Conservation (phyloP, 2,797 vertebrate genomes). For the Phalanger gymnotis region DNA sequence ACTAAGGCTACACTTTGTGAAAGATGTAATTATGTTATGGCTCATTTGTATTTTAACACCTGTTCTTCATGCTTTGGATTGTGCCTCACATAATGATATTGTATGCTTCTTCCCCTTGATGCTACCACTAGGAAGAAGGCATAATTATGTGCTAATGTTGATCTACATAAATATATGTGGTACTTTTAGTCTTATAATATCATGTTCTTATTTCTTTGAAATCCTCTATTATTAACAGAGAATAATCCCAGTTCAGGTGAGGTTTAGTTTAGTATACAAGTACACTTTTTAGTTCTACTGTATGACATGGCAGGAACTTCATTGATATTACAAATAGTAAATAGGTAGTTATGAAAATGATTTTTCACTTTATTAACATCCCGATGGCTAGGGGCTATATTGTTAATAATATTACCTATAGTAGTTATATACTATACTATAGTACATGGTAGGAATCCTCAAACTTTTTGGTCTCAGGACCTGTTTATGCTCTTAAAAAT, state of each 20-base stretch:
- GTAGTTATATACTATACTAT: neutral
- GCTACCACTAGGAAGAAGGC: neutral
- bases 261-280: neutral
- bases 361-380: neutral
- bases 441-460: neutral
- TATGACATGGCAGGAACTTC: neutral
- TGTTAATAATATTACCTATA: neutral
- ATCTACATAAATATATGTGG: neutral
- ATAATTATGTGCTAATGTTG: neutral
- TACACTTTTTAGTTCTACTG: neutral
- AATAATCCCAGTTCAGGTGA: neutral
- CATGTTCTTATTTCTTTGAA: neutral
- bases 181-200: neutral
- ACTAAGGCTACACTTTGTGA: neutral
- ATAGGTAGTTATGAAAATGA: neutral
- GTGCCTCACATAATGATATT: neutral
- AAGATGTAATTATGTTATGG: neutral
- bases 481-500: neutral
- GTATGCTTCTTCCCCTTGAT: neutral
- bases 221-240: neutral
- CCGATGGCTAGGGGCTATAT: neutral
- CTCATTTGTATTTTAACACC: constrained; percentile 2
- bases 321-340: neutral
- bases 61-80: neutral
- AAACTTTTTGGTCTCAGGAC: neutral